Base-by-base conservation (phyloP, 2,888 invertebrate species). In the Xylota segnis region DNA sequence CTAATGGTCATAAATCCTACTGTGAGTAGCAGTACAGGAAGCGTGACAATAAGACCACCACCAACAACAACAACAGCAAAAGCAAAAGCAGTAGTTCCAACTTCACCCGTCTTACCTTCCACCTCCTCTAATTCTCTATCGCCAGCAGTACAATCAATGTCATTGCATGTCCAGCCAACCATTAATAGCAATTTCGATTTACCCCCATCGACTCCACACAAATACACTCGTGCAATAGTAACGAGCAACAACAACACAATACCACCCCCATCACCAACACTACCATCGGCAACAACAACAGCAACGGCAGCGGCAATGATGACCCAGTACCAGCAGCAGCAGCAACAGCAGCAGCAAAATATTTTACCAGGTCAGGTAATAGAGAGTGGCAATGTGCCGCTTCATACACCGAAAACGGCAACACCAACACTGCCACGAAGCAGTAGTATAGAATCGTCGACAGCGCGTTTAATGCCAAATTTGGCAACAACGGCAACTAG, bases 161-260 rank as follows among this genome's bases (percentile, higher is more conserved):
- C 81, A 82, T 82, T 77, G 77, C 82, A 81, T 86, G 82, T 72
- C 68, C 86, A 66, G 47, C 70, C 68, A 54, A 58, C 56, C 66
- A 72, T 72, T 68, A 82, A 75, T 56, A 71, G 71, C 59, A 84
- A 74, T 82, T 86, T 82, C 77, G 90, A 91, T 88, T 89, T 91
- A 84, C 91, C 90, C 59, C 88, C 90, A 71, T 88, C 90, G 74
- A 89, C 89, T 87, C 91, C 91, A 52, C 91, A 91, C 86, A 90
- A 90, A 65, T 91, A 90, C 43, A 89, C 89, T 56, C 87, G 84
- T 9, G 75, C 87, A 54, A 50, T 77, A 52, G 79, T 50, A 12
- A 74, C 72, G 54, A 76, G 18, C 50, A 83, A 29, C 27, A 75
- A 74, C 74, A 79, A 56, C 23, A 75, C 70, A 29, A 12, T 56